phyloP scores from a whole-genome alignment of 2,797 vertebrate species.

The Mormyrus hasselquistii region DNA sequence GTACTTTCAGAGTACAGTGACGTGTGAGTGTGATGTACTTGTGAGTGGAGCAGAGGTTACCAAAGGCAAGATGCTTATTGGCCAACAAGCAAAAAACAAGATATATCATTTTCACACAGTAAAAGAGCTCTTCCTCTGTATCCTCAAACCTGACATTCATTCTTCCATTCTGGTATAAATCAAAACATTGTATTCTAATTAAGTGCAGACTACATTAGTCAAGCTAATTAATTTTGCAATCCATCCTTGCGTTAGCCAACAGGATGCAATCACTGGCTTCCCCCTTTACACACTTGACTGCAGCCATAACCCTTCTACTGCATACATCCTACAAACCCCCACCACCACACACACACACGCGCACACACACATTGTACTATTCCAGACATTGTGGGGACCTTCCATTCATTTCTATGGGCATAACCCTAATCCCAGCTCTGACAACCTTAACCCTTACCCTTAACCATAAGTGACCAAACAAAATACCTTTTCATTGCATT shows the following conservation, averaged over 20 bases:
- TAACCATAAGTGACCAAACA: not conserved
- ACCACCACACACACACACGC: conserved; percentile 3
- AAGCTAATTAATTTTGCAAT: conserved; percentile 69
- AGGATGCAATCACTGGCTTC: conserved; percentile 70
- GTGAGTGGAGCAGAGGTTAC: conserved; percentile 6
- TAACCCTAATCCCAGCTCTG: not conserved
- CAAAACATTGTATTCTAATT: conserved; percentile 69
- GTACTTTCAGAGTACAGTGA: conserved; percentile 44
- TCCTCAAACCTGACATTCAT: conserved; percentile 44
- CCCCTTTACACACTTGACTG: conserved; percentile 63
- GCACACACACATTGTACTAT: not conserved
- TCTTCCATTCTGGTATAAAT: conserved; percentile 65
- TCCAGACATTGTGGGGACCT: not conserved
- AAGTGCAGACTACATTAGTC: conserved; percentile 80
- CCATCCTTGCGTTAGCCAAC: conserved; percentile 69
- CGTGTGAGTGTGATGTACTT: conserved; percentile 18
- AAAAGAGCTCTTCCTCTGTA: conserved; percentile 43
- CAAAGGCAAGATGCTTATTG: conserved; percentile 3
- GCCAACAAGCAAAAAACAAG: conserved; percentile 22
- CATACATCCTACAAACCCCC: not conserved
- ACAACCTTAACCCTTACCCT: not conserved
- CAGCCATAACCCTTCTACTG: conserved; percentile 38
- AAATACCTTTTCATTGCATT: not conserved
- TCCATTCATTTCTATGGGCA: not conserved
- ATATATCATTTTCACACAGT: conserved; percentile 36